phyloP scores from a whole-genome alignment of 2,113 vertebrate genomes.

The Mustelus asterias region DNA sequence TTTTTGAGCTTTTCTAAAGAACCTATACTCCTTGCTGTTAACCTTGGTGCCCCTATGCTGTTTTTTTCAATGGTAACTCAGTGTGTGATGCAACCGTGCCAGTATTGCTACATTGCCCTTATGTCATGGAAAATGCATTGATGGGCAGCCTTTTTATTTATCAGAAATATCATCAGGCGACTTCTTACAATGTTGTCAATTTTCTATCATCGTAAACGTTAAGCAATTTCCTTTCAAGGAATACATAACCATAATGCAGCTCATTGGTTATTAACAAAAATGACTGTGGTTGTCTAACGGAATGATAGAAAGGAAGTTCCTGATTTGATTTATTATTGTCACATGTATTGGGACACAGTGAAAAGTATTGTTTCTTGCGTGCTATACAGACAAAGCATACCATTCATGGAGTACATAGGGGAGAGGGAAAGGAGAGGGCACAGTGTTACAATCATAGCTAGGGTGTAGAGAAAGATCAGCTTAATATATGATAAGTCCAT shows the following conservation, averaged over 20 bases:
- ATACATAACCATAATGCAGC: background rate
- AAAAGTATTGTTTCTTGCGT: too few species aligned
- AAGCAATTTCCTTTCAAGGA: background rate
- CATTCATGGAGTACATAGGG: too few species aligned
- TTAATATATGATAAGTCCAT: too few species aligned
- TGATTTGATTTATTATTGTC: background rate
- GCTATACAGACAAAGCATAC: too few species aligned
- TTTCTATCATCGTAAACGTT: background rate
- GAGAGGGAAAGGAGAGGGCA: too few species aligned
- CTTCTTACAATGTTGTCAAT: background rate
- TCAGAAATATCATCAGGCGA: background rate
- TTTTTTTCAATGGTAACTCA: background rate
- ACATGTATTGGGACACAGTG: too few species aligned
- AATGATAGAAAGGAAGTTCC: background rate
- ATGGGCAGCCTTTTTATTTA: background rate
- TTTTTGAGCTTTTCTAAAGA: background rate
- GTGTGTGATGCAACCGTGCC: background rate
- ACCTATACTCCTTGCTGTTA: background rate
- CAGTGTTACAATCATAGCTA: too few species aligned
- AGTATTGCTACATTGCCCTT: background rate
- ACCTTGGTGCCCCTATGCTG: background rate
- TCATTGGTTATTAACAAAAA: background rate
- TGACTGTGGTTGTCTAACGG: background rate
- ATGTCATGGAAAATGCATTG: background rate
- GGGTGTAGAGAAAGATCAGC: too few species aligned